phyloP scores from a whole-genome alignment of 2,113 vertebrate genomes.

The Actenoides lindsayi region DNA sequence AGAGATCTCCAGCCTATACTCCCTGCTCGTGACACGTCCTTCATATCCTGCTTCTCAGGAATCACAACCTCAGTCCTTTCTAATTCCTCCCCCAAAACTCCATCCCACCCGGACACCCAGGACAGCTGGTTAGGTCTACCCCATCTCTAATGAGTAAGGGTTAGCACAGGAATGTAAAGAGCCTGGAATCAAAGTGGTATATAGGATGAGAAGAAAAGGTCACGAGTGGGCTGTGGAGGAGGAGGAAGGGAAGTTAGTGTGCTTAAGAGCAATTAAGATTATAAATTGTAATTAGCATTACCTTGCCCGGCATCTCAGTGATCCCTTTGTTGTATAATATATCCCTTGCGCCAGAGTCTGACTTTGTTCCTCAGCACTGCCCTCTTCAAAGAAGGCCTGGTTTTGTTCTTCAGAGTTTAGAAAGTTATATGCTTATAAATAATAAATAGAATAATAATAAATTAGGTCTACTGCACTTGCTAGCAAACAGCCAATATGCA shows the following conservation, averaged over 20 bases:
- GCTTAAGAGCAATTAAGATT: slow-evolving; percentile 19
- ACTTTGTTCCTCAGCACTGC: slow-evolving; percentile 20
- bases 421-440: slow-evolving; percentile 52
- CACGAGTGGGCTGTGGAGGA: not conserved
- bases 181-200: not conserved
- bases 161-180: not conserved
- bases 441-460: slow-evolving; percentile 60
- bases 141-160: not conserved
- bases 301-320: not conserved
- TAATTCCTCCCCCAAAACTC: not conserved
- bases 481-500: not conserved
- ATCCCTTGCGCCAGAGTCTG: not conserved
- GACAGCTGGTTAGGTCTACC: not conserved
- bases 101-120: not conserved
- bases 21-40: not conserved
- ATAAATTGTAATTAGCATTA: slow-evolving; percentile 1
- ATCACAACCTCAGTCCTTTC: not conserved
- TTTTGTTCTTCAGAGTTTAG: slow-evolving; percentile 36
- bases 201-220: not conserved
- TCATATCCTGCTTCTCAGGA: not conserved
- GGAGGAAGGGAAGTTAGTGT: not conserved
- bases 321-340: slow-evolving; percentile 59
- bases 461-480: slow-evolving; percentile 23
- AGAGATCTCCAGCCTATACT: not conserved
- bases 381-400: slow-evolving; percentile 41